Evolutionary conservation across 2,797 vertebrate species (phyloP).

Genomic region (Heliangelus exortis): DNA sequence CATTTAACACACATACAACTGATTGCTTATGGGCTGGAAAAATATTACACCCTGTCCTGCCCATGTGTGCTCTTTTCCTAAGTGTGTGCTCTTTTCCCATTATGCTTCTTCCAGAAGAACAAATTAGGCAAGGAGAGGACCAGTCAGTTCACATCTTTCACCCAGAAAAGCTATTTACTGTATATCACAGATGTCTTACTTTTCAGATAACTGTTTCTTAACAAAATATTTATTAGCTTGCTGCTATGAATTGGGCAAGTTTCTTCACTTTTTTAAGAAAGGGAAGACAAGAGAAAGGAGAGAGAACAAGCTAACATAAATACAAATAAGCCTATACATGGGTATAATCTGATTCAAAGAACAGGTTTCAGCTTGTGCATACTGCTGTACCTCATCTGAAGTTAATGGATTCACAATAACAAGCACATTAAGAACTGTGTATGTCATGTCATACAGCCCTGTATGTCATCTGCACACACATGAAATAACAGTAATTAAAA

Average conservation of each 20-base stretch:
- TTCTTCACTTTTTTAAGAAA: neutral
- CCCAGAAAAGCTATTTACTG: neutral
- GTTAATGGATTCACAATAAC: neutral
- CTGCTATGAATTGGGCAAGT: neutral
- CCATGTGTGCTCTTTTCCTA: neutral
- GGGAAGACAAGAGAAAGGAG: neutral
- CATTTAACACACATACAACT: neutral
- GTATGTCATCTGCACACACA: neutral
- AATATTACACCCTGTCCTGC: neutral
- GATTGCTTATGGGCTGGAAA: neutral
- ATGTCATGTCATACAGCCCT: too few relatives aligned
- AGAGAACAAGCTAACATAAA: neutral
- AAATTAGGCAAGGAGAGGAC: neutral
- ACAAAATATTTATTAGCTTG: neutral
- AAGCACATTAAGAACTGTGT: neutral
- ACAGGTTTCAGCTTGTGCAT: neutral
- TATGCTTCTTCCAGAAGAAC: neutral
- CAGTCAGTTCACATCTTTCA: neutral
- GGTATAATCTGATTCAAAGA: neutral
- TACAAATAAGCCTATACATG: neutral
- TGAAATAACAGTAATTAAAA: constrained; percentile 5
- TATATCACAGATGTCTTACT: neutral
- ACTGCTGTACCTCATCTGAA: neutral
- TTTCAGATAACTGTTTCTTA: neutral
- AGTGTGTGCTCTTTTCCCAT: too few relatives aligned